These are phyloP conservation scores for Microcebus lehilahytsara DNA, from an alignment of 2,113 vertebrate genomes.

Conservation along the genomic window DNA sequence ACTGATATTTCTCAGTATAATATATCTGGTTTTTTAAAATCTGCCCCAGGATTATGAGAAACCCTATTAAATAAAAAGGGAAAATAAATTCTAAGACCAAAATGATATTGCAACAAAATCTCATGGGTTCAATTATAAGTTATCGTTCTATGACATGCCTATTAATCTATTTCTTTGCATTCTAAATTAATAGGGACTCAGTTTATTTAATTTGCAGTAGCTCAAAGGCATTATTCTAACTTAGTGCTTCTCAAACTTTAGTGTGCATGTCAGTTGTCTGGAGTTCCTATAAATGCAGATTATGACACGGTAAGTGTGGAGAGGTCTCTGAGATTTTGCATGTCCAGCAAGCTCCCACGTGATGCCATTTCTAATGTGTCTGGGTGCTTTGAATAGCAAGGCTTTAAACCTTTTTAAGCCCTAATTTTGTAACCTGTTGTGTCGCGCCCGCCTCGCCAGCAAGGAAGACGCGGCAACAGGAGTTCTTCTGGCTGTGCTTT, in stretches of 20 bases:
- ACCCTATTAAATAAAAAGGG: not conserved
- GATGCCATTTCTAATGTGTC: not conserved
- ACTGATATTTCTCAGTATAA: not conserved
- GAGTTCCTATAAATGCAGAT: not conserved
- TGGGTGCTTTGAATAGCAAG: not conserved
- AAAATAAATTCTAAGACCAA: slow-evolving; percentile 26
- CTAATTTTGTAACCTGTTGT: slow-evolving; percentile 43
- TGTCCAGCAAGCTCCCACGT: not conserved
- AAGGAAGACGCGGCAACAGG: no score
- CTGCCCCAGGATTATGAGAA: not conserved
- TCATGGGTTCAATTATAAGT: not conserved
- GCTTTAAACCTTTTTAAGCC: not conserved
- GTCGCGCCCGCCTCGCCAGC: no score
- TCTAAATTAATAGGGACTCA: not conserved
- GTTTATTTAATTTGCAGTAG: slow-evolving; percentile 18
- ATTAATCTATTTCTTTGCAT: not conserved
- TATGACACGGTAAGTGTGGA: not conserved
- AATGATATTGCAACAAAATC: not conserved
- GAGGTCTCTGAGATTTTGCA: not conserved
- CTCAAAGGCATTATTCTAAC: slow-evolving; percentile 2
- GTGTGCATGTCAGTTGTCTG: not conserved
- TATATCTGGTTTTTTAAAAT: not conserved
- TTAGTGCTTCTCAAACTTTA: not conserved
- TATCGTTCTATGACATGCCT: not conserved
- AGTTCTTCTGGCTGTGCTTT: no score